phyloP scores from a whole-genome alignment of 2,113 vertebrate species.

The Lamprotornis superbus region DNA sequence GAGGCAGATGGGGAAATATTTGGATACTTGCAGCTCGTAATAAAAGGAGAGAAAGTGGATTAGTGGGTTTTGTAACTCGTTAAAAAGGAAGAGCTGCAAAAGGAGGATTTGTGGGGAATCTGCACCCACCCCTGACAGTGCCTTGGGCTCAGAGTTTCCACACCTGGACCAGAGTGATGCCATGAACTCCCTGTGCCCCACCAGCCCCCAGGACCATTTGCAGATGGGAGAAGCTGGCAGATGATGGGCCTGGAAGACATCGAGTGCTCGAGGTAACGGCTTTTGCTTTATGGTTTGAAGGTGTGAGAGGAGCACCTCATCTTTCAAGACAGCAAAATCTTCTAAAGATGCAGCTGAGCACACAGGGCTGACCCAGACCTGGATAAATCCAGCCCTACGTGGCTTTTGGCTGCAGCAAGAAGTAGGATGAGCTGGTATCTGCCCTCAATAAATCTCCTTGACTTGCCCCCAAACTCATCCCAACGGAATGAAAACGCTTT shows the following conservation, averaged over 20 bases:
- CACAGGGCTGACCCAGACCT: neutral
- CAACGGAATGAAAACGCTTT: neutral
- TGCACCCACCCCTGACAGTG: neutral
- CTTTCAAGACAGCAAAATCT: neutral
- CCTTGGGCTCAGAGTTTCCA: neutral
- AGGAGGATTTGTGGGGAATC: neutral
- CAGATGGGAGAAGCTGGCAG: neutral
- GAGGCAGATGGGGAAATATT: conserved; percentile 25
- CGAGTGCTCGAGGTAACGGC: neutral
- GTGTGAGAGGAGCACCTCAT: neutral
- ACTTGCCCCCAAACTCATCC: neutral
- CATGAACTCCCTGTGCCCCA: neutral
- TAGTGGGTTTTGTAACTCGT: conserved; percentile 31
- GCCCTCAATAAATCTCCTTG: neutral
- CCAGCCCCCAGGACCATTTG: fast-evolving
- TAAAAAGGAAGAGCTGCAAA: neutral
- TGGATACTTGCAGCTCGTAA: conserved; percentile 3
- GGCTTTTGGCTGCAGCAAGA: conserved; percentile 12
- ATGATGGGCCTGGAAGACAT: neutral
- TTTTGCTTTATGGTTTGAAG: neutral
- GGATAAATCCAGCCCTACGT: neutral
- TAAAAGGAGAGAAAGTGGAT: conserved; percentile 41
- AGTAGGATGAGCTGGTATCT: conserved; percentile 12
- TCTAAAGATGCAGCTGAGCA: neutral
- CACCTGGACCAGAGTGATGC: neutral